Evolutionary conservation across 2,797 vertebrate genomes (phyloP).

Genomic region (Florisuga fusca): DNA sequence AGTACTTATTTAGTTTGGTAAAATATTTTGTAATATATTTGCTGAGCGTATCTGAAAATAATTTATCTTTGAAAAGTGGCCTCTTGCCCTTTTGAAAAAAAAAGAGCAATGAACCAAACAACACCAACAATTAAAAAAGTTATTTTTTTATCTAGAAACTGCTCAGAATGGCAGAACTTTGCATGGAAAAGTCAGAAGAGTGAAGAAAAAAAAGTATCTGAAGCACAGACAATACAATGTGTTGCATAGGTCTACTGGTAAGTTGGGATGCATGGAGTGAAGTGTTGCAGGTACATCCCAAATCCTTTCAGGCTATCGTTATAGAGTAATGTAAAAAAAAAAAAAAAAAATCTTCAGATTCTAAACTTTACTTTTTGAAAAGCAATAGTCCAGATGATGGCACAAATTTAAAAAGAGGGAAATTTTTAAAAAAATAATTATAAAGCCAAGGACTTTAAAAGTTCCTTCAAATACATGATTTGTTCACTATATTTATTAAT

Average conservation of each 20-base stretch:
- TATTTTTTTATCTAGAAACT: neutral
- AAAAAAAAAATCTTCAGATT: no score
- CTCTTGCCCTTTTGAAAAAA: neutral
- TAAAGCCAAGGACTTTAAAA: neutral
- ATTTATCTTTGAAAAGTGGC: neutral
- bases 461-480: neutral
- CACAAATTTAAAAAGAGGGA: neutral
- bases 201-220: neutral
- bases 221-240: neutral
- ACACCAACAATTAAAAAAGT: neutral
- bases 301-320: neutral
- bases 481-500: neutral
- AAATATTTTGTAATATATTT: no score
- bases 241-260: rapidly evolving
- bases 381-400: neutral
- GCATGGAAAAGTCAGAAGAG: neutral
- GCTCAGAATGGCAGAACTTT: neutral
- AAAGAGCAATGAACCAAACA: neutral
- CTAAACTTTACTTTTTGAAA: neutral
- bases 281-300: neutral
- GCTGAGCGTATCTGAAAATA: neutral
- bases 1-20: neutral
- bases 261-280: neutral
- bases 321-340: neutral
- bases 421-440: no score